Base-by-base conservation (phyloP, 2,888 invertebrate genomes). In the Pheosia gnoma region DNA sequence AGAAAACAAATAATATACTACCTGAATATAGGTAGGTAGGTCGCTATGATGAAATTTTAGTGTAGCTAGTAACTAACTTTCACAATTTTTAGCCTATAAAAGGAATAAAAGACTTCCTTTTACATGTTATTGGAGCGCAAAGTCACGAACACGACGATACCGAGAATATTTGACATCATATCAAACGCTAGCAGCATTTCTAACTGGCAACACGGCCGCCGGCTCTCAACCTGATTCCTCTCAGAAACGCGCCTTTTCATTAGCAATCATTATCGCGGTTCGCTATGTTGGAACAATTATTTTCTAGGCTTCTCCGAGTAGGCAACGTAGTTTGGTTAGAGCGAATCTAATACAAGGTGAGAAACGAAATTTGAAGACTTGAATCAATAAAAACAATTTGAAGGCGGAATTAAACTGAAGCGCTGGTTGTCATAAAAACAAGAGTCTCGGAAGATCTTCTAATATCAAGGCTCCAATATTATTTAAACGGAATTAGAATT, bases 81-180 rank as follows among this genome's bases (percentile, higher is more conserved):
- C 25, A 51, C 51, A 51, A 51, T 25, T n/a, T 4, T n/a, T n/a
- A 11, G 54, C 54, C 38, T 54, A 54, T 39, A 54, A 37, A 25
- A 54, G 11, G 10, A 38, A 54, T 54, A 38, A 72, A 70, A 70
- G 77, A 70, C 61, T 45, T 45, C 39, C 62, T 60, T 51, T 68
- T 73, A 68, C 68, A 68, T 78, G 68, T 82, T 87, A 91, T 87
- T 81, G 86, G 91, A 91, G 90, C 91, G 89, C 80, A 83, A 86
- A 90, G 84, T 87, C 90, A 89, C 90, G 91, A 89, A 88, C 76
- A 82, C 70, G 72, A 77, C 77, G 76, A 81, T 86, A 80, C 82
- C 74, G 76, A 80, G 81, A 84, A 84, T 81, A 79, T 70, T 73
- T 75, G 70, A 79, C 74, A 77, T 70, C 67, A 67, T 72, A 78